A percentile compares a stretch with the other conserved stretches of the same genome.
Conservation (phyloP, 1,140 invertebrate genomes). For the Carposina sasakii region DNA sequence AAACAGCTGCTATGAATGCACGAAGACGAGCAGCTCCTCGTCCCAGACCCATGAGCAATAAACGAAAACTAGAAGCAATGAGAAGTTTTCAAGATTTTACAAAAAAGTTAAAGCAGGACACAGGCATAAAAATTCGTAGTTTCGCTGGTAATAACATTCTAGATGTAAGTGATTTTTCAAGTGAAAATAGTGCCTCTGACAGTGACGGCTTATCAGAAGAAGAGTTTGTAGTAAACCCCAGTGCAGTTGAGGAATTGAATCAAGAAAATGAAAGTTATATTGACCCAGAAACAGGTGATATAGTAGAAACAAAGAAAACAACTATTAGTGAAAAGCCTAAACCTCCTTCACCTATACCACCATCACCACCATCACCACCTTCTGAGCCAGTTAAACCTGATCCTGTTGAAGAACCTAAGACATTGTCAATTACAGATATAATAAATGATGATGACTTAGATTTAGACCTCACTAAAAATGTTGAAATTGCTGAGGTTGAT, state of each 20-base stretch:
- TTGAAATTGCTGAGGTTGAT: slow-evolving; percentile 66
- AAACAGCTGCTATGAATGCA: slow-evolving; percentile 56
- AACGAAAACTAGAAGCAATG: slow-evolving; percentile 67
- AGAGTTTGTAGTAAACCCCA: slow-evolving; percentile 66
- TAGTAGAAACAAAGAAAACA: slow-evolving; percentile 48
- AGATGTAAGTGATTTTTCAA: slow-evolving; percentile 68
- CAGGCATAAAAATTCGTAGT: slow-evolving; percentile 66
- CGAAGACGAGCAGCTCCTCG: slow-evolving; percentile 43
- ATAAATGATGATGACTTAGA: slow-evolving; percentile 66
- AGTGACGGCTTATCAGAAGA: slow-evolving; percentile 68
- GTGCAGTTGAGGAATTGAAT: slow-evolving; percentile 60
- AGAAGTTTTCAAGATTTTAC: slow-evolving; percentile 69
- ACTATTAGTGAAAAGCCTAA: not conserved
- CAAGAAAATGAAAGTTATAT: slow-evolving; percentile 70
- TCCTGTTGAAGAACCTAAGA: slow-evolving; percentile 44
- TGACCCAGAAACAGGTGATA: slow-evolving; percentile 69
- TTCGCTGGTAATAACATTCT: slow-evolving; percentile 67
- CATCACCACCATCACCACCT: slow-evolving; percentile 12
- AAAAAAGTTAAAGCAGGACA: slow-evolving; percentile 70
- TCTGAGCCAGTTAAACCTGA: slow-evolving; percentile 17
- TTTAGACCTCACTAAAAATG: slow-evolving; percentile 64
- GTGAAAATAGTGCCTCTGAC: slow-evolving; percentile 56
- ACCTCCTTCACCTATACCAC: not conserved
- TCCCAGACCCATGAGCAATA: slow-evolving; percentile 55
- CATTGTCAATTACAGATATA: slow-evolving; percentile 66